Evolutionary conservation across 2,888 invertebrate species (phyloP).

Genomic region (Chymomyza fuscimana): DNA sequence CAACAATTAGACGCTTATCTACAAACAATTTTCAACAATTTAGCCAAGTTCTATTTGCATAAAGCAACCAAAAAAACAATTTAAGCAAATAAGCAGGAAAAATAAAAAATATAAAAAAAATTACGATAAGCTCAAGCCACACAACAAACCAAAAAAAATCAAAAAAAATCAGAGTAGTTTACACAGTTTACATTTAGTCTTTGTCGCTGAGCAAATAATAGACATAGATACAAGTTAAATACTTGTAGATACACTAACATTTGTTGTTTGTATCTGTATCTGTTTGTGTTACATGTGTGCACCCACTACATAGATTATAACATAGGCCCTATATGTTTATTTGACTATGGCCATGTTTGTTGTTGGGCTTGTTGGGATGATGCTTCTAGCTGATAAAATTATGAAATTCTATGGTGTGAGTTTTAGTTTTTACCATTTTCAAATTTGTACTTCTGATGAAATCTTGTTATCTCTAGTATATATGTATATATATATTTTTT

Average conservation of each 20-base stretch:
- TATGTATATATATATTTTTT: background rate
- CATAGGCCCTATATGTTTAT: conserved; percentile 33
- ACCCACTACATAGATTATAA: conserved; percentile 12
- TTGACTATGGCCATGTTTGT: conserved; percentile 65
- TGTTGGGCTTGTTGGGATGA: conserved; percentile 27
- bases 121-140: conserved; percentile 29
- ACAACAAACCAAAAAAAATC: conserved; percentile 29
- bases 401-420: conserved; percentile 56
- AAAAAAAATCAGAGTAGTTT: conserved; percentile 67
- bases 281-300: conserved; percentile 18
- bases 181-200: conserved; percentile 37
- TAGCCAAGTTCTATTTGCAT: conserved; percentile 38
- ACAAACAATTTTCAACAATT: background rate
- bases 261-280: background rate
- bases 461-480: conserved; percentile 55
- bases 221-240: background rate
- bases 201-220: conserved; percentile 61
- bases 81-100: background rate
- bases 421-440: conserved; percentile 16
- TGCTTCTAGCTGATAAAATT: conserved; percentile 61
- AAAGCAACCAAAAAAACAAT: conserved; percentile 45
- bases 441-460: conserved; percentile 56
- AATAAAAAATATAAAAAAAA: conserved; percentile 8
- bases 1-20: conserved; percentile 31
- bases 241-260: background rate